Evolutionary conservation across 2,113 vertebrate species (phyloP).

Genomic region (Pachypanchax playfairii): DNA sequence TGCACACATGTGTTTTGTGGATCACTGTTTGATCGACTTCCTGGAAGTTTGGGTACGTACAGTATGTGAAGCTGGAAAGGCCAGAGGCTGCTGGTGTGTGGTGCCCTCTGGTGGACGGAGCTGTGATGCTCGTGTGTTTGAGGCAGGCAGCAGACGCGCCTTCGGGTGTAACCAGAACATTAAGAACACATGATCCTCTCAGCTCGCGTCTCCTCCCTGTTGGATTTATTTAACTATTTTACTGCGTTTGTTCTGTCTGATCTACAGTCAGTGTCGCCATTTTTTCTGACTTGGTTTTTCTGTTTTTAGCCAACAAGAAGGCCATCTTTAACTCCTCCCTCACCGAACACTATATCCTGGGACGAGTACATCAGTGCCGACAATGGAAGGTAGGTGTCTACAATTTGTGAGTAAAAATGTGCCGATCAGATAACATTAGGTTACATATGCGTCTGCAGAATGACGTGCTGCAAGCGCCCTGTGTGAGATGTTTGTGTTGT

Average conservation of each 20-base stretch:
- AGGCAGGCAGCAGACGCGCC: no score
- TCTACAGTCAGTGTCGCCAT: not conserved
- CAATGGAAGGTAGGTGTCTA: constrained; percentile 88
- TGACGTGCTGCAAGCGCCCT: not conserved
- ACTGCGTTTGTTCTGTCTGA: not conserved
- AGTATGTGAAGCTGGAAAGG: not conserved
- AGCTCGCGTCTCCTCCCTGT: no score
- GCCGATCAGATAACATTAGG: not conserved
- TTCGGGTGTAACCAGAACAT: no score
- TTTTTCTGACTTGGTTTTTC: not conserved
- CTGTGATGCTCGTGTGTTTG: no score
- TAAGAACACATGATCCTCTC: no score
- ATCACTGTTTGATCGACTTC: not conserved
- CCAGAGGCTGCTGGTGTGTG: not conserved
- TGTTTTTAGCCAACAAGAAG: constrained; percentile 86
- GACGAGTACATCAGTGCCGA: constrained; percentile 97
- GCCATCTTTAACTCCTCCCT: constrained; percentile 90
- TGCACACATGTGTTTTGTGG: not conserved
- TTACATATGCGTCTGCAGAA: not conserved
- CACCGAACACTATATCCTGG: constrained; percentile 94
- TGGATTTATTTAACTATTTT: no score
- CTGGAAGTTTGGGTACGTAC: not conserved
- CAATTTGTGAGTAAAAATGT: not conserved
- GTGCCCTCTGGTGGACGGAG: constrained; percentile 52
- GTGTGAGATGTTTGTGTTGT: not conserved